A percentile compares a stretch with the other conserved stretches of the same genome.
Evolutionary conservation across 2,888 invertebrate genomes (phyloP).

Genomic region (Leistus spinibarbis): DNA sequence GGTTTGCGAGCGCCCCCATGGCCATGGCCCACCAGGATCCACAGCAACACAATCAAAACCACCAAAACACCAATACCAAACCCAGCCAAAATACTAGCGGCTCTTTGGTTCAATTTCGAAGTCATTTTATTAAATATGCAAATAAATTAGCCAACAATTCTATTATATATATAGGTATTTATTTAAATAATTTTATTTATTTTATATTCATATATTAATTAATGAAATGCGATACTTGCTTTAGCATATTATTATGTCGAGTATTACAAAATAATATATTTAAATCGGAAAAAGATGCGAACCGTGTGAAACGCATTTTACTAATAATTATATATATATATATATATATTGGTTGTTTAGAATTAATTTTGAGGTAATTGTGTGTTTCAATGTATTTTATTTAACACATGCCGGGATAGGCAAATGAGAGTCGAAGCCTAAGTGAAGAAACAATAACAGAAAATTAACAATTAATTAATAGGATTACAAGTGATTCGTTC

Average conservation of each 20-base stretch:
- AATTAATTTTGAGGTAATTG: background rate
- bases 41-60: slow-evolving; percentile 51
- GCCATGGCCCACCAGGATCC: slow-evolving; percentile 53
- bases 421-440: background rate
- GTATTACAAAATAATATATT: background rate
- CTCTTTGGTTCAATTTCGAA: slow-evolving; percentile 44
- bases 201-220: background rate
- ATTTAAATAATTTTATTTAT: background rate
- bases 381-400: background rate
- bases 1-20: background rate
- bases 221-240: no score
- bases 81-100: slow-evolving; percentile 47
- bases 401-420: background rate
- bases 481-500: no score
- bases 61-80: slow-evolving; percentile 50
- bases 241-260: background rate
- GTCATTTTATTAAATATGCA: slow-evolving; percentile 46
- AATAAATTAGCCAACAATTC: no score
- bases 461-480: no score
- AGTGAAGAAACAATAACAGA: background rate
- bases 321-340: background rate
- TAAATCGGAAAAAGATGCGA: background rate
- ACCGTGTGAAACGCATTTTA: background rate
- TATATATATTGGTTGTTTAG: background rate
- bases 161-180: background rate